phyloP scores from a whole-genome alignment of 2,113 vertebrate species.

The Balaeniceps rex region DNA sequence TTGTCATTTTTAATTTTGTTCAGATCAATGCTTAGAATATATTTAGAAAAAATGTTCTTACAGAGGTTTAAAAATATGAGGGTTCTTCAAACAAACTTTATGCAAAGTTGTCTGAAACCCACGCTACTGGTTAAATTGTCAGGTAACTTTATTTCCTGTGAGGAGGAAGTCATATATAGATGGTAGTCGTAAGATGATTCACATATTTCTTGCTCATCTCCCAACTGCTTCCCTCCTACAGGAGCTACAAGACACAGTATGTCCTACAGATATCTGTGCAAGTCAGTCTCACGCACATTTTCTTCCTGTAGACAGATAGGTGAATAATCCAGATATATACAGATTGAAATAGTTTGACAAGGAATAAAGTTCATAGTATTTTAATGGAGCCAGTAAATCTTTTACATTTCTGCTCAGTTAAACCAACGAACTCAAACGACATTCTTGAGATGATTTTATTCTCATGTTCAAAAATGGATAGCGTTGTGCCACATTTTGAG shows the following conservation, averaged over 20 bases:
- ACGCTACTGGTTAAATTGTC: slow-evolving; percentile 28
- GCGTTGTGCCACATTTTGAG: neutral
- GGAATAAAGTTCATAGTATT: neutral
- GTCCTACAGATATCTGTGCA: slow-evolving; percentile 6
- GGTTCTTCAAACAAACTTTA: slow-evolving; percentile 27
- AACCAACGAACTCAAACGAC: neutral
- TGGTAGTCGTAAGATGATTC: slow-evolving; percentile 48
- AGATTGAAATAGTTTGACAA: slow-evolving; percentile 13
- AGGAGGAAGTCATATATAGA: slow-evolving; percentile 23
- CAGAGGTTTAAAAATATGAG: slow-evolving; percentile 2
- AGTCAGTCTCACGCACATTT: slow-evolving; percentile 4
- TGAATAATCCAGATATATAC: neutral
- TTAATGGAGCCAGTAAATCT: slow-evolving; percentile 1
- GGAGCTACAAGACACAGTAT: neutral
- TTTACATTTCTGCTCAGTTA: neutral
- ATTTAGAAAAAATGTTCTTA: slow-evolving; percentile 12
- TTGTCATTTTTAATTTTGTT: neutral
- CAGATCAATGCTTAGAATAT: neutral
- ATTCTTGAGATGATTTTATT: neutral
- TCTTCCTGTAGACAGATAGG: slow-evolving; percentile 13
- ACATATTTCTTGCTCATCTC: slow-evolving; percentile 36
- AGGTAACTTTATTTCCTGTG: slow-evolving; percentile 48
- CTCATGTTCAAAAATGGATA: neutral
- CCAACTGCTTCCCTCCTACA: slow-evolving; percentile 21
- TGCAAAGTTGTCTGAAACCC: slow-evolving; percentile 23